Conservation (phyloP, 2,888 invertebrate genomes). For the Chironomus riparius region DNA sequence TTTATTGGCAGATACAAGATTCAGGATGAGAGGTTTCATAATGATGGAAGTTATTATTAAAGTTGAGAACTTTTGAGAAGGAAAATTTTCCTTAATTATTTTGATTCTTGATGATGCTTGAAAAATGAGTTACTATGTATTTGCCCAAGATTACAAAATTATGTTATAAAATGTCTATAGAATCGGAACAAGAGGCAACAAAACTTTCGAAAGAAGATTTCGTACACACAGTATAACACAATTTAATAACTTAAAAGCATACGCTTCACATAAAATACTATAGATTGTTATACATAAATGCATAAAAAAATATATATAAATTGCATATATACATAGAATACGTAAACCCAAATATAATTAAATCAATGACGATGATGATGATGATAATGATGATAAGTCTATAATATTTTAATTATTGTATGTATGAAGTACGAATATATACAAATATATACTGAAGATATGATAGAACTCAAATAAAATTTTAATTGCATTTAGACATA, state of each 20-base stretch:
- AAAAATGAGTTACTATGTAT: neutral
- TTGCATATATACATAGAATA: neutral
- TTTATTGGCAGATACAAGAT: neutral
- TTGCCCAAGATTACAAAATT: neutral
- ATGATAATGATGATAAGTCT: neutral
- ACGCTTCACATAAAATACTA: neutral
- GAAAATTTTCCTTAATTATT: no score
- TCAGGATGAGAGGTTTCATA: no score
- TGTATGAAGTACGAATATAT: no score
- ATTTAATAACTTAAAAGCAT: neutral
- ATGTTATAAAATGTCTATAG: neutral
- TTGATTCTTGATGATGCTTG: neutral
- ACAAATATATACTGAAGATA: neutral
- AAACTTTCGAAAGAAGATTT: neutral
- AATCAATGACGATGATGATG: neutral
- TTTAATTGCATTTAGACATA: slow-evolving; percentile 22
- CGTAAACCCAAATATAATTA: neutral
- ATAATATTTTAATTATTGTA: neutral
- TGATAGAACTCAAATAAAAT: slow-evolving; percentile 12
- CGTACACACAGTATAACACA: neutral
- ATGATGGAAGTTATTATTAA: no score
- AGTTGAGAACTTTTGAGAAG: no score
- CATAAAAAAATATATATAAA: neutral
- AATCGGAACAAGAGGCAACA: neutral
- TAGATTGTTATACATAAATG: neutral